Evolutionary conservation across 2,888 invertebrate genomes (phyloP).

Genomic region (Camptogramma bilineatum): DNA sequence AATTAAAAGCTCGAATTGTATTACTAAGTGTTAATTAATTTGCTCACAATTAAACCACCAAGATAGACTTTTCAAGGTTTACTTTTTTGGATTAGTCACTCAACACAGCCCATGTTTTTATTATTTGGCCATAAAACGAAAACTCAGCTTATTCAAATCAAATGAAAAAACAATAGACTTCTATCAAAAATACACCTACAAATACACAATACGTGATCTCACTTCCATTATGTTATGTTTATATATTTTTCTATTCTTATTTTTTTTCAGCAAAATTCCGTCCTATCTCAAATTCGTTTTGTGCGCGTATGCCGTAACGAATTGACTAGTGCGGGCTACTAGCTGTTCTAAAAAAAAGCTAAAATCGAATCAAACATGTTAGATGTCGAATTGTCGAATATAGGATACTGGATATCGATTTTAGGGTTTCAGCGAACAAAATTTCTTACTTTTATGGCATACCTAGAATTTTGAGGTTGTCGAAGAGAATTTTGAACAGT

Average conservation of each 20-base stretch:
- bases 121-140: too few species aligned
- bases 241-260: slow-evolving; percentile 14
- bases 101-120: too few species aligned
- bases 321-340: slow-evolving; percentile 63
- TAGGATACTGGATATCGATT: slow-evolving; percentile 23
- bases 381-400: slow-evolving; percentile 29
- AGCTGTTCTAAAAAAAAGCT: slow-evolving; percentile 30
- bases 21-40: neutral
- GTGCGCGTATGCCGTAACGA: slow-evolving; percentile 63
- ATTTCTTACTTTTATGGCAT: neutral
- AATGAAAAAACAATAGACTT: too few species aligned
- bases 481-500: too few species aligned
- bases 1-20: neutral
- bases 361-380: slow-evolving; percentile 32
- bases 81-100: too few species aligned
- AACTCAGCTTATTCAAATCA: too few species aligned
- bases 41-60: too few species aligned
- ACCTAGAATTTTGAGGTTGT: neutral
- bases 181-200: neutral
- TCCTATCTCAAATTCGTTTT: slow-evolving; percentile 57
- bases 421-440: slow-evolving; percentile 22
- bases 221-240: neutral
- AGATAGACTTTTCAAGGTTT: too few species aligned
- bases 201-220: neutral
- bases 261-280: slow-evolving; percentile 40